Percentiles rank a stretch among this genome's conserved stretches.
Conservation (phyloP, 2,797 vertebrate species). For the Myotis planiceps region DNA sequence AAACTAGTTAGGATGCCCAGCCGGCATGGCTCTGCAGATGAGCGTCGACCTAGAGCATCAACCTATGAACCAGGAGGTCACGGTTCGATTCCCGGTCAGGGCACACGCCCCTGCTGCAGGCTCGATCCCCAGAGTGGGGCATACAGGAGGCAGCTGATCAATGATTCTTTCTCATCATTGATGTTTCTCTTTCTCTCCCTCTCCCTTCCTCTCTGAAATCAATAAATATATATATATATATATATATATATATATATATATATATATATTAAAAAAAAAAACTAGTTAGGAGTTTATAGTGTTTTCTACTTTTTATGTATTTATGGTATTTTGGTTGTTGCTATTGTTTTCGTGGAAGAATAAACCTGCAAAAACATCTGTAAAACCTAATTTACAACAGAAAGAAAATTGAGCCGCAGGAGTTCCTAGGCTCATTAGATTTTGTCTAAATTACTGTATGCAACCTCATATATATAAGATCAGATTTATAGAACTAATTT, state of each 20-base stretch:
- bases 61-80: too few relatives aligned
- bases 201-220: too few relatives aligned
- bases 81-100: too few relatives aligned
- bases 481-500: background rate
- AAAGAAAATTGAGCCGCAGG: background rate
- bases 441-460: constrained; percentile 4
- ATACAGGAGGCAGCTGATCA: too few relatives aligned
- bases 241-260: too few relatives aligned
- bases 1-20: background rate
- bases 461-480: background rate
- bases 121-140: too few relatives aligned
- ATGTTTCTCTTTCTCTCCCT: too few relatives aligned
- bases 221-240: too few relatives aligned
- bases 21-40: too few relatives aligned
- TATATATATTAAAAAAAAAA: background rate
- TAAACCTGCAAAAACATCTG: background rate
- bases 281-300: background rate
- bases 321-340: background rate
- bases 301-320: background rate
- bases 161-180: too few relatives aligned
- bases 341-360: background rate
- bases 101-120: too few relatives aligned
- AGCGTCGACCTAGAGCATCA: rapidly evolving
- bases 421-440: constrained; percentile 7
- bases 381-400: background rate